Evolutionary conservation across 2,113 vertebrate genomes (phyloP), one percentile per base, ranked within the genome.

Genomic region (Catharus fuscescens): DNA sequence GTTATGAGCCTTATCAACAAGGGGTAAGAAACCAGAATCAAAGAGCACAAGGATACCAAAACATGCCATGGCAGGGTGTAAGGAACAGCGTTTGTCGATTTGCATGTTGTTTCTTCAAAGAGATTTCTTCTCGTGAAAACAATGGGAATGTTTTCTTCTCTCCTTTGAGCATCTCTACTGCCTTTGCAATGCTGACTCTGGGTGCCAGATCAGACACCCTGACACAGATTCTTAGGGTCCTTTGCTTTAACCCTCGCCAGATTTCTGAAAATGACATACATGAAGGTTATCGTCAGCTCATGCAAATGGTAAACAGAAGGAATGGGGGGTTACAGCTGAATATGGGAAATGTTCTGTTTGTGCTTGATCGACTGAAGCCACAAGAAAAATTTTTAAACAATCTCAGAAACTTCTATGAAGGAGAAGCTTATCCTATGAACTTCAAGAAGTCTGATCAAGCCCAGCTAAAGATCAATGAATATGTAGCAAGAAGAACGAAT

Each of bases 61-160:
- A 95, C 9, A 23, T 19, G 54, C 93, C 78, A 29, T 42, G 60
- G 56, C 47, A 89, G 61, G 50, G 24, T 6, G 67, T 86, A 53
- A 17, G 87, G 38, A 86, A 34, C 29, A 77, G 74, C 44, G 44
- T 92, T 98, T 38, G 81, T 96, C 23, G 88, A 74, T 99, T 99
- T 64, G 98, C 96, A 26, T 98, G 98, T 40, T 94, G 97, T 57
- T 97, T 99, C 81, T 99, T 98, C 97, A 98, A 97, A 96, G 95
- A 94, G 24, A 96, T 98, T 78, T 96, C 89, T 59, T 70, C 96
- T 88, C 40, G 0, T 36, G 86, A 94, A 95, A 94, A 86, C 56
- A 94, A 14, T 18, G 14, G 70, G 71, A 99, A 99, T 50, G 29
- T 98, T 79, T 98, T 99, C 96, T 98, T 96, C 96, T 99, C 98